These are phyloP conservation scores for Saturnia pavonia DNA, from an alignment of 2,888 invertebrate genomes.

Conservation along the genomic window DNA sequence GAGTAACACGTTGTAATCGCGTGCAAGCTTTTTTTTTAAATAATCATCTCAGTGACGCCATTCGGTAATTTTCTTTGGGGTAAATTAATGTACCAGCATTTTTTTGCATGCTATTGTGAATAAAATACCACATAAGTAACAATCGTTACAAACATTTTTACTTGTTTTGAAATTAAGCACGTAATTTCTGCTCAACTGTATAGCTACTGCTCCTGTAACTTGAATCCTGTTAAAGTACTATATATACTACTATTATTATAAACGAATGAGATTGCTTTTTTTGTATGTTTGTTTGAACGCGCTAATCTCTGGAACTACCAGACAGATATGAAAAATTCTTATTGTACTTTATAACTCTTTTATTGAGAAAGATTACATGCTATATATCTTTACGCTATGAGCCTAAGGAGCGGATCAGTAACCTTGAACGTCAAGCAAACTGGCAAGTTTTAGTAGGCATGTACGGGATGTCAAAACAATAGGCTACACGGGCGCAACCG, in stretches of 20 bases:
- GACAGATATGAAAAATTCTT: too few relatives aligned
- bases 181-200: neutral
- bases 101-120: constrained; percentile 2
- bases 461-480: too few relatives aligned
- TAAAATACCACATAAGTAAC: neutral
- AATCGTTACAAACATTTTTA: neutral
- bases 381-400: too few relatives aligned
- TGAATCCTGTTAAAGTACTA: neutral
- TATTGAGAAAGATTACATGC: too few relatives aligned
- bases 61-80: constrained; percentile 13
- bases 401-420: too few relatives aligned
- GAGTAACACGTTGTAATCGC: constrained; percentile 49
- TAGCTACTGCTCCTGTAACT: neutral
- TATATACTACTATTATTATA: neutral
- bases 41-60: constrained; percentile 20
- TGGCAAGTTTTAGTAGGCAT: too few relatives aligned
- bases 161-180: neutral
- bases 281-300: too few relatives aligned
- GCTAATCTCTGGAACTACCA: too few relatives aligned
- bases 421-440: too few relatives aligned
- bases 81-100: constrained; percentile 26
- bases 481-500: too few relatives aligned
- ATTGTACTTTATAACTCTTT: too few relatives aligned
- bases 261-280: too few relatives aligned
- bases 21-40: constrained; percentile 45